A percentile compares a stretch with the other conserved stretches of the same genome.
Evolutionary conservation across 1,140 invertebrate genomes (phyloP).

Genomic region (Leptoteleia sp.): DNA sequence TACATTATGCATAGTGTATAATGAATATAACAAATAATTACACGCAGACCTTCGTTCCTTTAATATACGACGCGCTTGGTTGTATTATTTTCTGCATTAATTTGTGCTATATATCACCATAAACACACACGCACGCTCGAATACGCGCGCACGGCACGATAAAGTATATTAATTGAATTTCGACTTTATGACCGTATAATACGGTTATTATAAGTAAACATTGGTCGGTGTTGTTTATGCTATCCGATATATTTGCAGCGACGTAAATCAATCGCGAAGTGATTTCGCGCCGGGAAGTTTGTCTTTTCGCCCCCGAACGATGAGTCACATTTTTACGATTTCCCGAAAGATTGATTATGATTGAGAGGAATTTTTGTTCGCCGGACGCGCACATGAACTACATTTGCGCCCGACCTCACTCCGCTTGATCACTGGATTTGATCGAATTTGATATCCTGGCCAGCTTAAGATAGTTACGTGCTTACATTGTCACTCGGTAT

Average conservation of each 20-base stretch:
- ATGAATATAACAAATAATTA: slow-evolving; percentile 13
- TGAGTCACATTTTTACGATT: slow-evolving; percentile 51
- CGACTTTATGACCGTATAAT: slow-evolving; percentile 27
- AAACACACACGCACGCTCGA: neutral
- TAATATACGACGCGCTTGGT: neutral
- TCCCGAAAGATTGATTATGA: slow-evolving; percentile 61
- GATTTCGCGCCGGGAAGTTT: slow-evolving; percentile 45
- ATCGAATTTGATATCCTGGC: slow-evolving; percentile 39
- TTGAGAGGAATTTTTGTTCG: slow-evolving; percentile 60
- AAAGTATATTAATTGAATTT: slow-evolving; percentile 42
- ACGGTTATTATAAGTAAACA: slow-evolving; percentile 36
- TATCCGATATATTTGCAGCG: slow-evolving; percentile 46
- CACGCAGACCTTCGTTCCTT: neutral
- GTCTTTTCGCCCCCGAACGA: slow-evolving; percentile 53
- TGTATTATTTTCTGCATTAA: slow-evolving; percentile 14
- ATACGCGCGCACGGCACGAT: neutral
- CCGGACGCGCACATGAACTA: slow-evolving; percentile 43
- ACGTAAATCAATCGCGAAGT: slow-evolving; percentile 53
- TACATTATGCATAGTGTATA: slow-evolving; percentile 5
- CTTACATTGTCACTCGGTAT: slow-evolving; percentile 46
- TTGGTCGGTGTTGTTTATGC: slow-evolving; percentile 19
- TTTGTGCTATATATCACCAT: slow-evolving; percentile 4
- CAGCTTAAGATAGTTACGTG: slow-evolving; percentile 44
- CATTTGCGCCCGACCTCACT: slow-evolving; percentile 42
- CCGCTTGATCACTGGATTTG: slow-evolving; percentile 47